These are phyloP conservation scores for Andrena marginata DNA, from an alignment of 2,888 invertebrate species.

Conservation along the genomic window DNA sequence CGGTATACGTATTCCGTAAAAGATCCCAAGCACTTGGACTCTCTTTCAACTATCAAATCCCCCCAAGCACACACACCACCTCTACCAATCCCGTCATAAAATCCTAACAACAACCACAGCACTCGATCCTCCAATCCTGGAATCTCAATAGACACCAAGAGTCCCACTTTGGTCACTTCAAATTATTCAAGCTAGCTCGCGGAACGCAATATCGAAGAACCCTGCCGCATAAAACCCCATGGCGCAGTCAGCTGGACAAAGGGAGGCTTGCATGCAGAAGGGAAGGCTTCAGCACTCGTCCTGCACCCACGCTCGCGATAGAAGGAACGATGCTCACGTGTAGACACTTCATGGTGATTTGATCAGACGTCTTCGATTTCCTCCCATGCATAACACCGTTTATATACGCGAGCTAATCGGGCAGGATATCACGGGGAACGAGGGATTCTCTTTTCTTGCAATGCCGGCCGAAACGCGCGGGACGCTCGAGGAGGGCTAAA, in stretches of 20 bases:
- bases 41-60: no score
- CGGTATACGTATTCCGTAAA: no score
- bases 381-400: slow-evolving; percentile 33
- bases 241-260: not conserved
- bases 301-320: slow-evolving; percentile 10
- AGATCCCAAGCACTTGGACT: no score
- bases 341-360: slow-evolving; percentile 72
- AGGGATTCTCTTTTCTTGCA: slow-evolving; percentile 50
- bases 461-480: slow-evolving; percentile 2
- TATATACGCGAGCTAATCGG: slow-evolving; percentile 70
- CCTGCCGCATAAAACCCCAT: not conserved
- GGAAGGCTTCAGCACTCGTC: not conserved
- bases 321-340: slow-evolving; percentile 56
- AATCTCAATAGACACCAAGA: not conserved
- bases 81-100: no score
- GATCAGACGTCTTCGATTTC: slow-evolving; percentile 31
- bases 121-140: no score
- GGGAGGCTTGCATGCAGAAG: not conserved
- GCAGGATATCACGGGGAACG: slow-evolving; percentile 67
- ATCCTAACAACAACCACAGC: no score
- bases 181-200: not conserved
- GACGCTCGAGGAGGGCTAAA: not conserved
- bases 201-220: not conserved
- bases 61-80: no score
- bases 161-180: not conserved